Evolutionary conservation across 2,797 vertebrate genomes (phyloP).

Genomic region (Podarcis lilfordi): DNA sequence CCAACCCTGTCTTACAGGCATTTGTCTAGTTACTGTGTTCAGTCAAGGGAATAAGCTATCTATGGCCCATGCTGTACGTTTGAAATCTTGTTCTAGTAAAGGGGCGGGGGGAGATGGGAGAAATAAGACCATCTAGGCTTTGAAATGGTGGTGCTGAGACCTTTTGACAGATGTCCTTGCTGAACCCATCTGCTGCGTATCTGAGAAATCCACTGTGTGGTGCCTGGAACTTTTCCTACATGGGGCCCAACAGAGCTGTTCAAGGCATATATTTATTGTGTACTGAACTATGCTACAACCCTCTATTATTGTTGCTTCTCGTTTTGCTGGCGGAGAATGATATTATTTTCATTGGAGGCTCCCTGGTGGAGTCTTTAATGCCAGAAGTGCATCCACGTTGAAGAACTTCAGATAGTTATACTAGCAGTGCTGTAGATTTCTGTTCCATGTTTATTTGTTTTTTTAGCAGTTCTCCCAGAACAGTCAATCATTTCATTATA

Average conservation of each 20-base stretch:
- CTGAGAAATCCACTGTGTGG: neutral
- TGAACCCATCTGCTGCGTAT: slow-evolving; percentile 38
- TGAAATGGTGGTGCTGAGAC: slow-evolving; percentile 25
- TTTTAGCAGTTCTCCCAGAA: slow-evolving; percentile 5
- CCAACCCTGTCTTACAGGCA: neutral
- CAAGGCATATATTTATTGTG: slow-evolving; percentile 52
- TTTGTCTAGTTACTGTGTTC: too few species aligned
- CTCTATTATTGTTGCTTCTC: slow-evolving; percentile 50
- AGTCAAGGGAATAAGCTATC: neutral
- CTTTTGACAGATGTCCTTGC: slow-evolving; percentile 44
- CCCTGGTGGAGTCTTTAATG: neutral
- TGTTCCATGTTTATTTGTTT: neutral
- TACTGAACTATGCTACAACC: slow-evolving; percentile 3
- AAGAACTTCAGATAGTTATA: slow-evolving; percentile 7
- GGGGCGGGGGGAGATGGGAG: neutral
- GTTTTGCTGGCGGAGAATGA: slow-evolving; percentile 30
- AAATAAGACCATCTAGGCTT: neutral
- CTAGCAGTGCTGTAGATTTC: slow-evolving; percentile 4
- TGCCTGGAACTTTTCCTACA: slow-evolving; percentile 26
- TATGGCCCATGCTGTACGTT: too few species aligned
- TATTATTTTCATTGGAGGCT: neutral
- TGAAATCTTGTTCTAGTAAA: neutral
- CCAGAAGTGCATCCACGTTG: neutral
- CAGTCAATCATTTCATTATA: neutral
- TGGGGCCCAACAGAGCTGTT: slow-evolving; percentile 30